phyloP scores from a whole-genome alignment of 2,113 vertebrate genomes.

The Otolemur garnettii region DNA sequence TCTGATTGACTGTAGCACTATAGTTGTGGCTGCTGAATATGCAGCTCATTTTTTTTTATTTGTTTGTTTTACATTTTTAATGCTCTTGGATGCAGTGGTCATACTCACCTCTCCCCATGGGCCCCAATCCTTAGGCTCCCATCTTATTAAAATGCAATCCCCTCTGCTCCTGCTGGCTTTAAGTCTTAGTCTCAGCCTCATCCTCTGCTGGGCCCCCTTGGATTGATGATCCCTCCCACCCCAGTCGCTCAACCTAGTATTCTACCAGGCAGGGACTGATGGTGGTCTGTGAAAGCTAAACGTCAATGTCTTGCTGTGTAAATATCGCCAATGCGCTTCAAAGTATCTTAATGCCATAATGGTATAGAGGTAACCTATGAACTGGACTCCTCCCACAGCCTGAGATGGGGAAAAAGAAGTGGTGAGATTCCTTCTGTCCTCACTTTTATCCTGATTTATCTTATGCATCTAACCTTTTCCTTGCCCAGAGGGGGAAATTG shows the following conservation, averaged over 20 bases:
- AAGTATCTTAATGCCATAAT: not conserved
- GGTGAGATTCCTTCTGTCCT: not conserved
- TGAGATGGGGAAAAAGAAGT: not conserved
- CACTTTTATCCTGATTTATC: not conserved
- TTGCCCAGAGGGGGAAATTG: not conserved
- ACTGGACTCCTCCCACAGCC: not conserved
- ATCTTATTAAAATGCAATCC: no score
- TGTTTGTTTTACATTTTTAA: not conserved
- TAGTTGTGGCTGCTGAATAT: not conserved
- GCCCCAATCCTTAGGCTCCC: not conserved
- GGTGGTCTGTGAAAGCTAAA: not conserved
- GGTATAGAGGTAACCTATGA: not conserved
- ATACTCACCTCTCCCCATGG: not conserved
- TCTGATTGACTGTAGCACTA: not conserved
- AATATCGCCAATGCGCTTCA: not conserved
- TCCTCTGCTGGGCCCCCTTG: not conserved
- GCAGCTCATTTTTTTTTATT: not conserved
- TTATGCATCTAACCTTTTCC: not conserved
- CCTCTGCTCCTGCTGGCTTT: not conserved
- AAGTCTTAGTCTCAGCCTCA: not conserved
- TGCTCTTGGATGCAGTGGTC: not conserved
- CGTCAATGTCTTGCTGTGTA: no score
- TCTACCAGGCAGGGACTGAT: not conserved
- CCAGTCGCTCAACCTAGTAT: not conserved
- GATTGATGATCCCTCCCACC: not conserved